These are phyloP conservation scores for Urocolius indicus DNA, from an alignment of 2,113 vertebrate species.

Conservation along the genomic window DNA sequence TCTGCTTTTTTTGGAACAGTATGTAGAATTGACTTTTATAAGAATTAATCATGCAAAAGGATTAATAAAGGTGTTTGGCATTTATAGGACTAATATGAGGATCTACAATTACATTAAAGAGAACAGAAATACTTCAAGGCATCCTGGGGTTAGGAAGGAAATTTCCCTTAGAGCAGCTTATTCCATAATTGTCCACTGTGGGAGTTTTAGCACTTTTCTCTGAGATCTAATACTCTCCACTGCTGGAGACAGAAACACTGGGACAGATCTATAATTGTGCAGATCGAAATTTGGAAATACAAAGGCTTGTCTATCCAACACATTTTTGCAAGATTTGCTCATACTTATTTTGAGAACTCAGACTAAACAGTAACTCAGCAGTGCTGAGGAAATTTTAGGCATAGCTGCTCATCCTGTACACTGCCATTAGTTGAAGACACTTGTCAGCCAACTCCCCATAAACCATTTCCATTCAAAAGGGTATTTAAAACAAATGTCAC, in stretches of 20 bases:
- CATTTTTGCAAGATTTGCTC: neutral
- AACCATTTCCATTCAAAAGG: neutral
- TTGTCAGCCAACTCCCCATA: neutral
- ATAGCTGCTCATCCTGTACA: neutral
- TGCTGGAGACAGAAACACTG: slow-evolving; percentile 37
- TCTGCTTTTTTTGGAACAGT: neutral
- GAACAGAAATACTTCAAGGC: slow-evolving; percentile 47
- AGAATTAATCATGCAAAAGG: neutral
- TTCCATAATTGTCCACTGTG: slow-evolving; percentile 66
- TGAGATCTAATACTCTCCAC: slow-evolving; percentile 47
- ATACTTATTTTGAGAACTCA: neutral
- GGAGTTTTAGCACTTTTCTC: slow-evolving; percentile 54
- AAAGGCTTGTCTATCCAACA: neutral
- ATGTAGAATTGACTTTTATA: neutral
- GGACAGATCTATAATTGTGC: neutral
- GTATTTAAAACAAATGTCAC: neutral
- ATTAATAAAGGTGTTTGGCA: slow-evolving; percentile 47
- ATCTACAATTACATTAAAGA: slow-evolving; percentile 23
- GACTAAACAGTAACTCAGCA: neutral
- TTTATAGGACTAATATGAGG: slow-evolving; percentile 41
- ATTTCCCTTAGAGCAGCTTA: slow-evolving; percentile 30
- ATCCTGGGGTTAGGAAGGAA: slow-evolving; percentile 9
- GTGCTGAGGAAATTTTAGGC: neutral
- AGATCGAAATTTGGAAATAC: neutral
- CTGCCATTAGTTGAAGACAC: neutral